A percentile compares a stretch with the other conserved stretches of the same genome.
Evolutionary conservation across 2,888 invertebrate genomes (phyloP).

Genomic region (Neoascia interrupta): DNA sequence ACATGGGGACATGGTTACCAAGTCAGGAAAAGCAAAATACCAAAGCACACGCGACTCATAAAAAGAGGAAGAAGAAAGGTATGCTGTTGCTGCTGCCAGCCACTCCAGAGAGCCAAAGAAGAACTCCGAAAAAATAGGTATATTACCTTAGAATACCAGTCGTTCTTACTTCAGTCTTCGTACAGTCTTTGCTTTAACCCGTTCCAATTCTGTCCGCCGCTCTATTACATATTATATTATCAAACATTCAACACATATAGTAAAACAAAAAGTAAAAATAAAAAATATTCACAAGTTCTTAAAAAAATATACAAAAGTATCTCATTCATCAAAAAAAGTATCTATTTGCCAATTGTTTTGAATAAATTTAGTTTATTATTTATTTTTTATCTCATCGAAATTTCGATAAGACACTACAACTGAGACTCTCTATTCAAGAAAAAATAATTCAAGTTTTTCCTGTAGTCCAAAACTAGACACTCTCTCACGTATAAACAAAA

Average conservation of each 20-base stretch:
- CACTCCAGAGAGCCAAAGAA: constrained; percentile 62
- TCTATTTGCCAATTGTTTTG: constrained; percentile 26
- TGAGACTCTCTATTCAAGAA: constrained; percentile 2
- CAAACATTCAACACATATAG: constrained; percentile 70
- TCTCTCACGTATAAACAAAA: constrained; percentile 15
- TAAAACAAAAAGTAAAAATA: constrained; percentile 47
- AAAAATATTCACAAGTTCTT: constrained; percentile 9
- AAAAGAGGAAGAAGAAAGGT: constrained; percentile 67
- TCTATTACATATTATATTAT: constrained; percentile 74
- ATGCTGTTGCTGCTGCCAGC: constrained; percentile 48
- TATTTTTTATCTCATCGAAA: constrained; percentile 14
- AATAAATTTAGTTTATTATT: constrained; percentile 2
- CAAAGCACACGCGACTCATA: constrained; percentile 58
- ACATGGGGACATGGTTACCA: constrained; percentile 35
- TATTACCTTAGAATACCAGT: constrained; percentile 80
- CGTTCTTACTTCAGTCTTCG: constrained; percentile 81
- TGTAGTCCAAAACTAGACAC: not conserved
- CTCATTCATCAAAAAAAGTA: constrained; percentile 10
- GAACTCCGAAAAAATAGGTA: constrained; percentile 79
- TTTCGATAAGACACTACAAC: constrained; percentile 30
- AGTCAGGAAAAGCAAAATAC: constrained; percentile 36
- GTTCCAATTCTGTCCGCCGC: constrained; percentile 81
- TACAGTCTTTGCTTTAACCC: constrained; percentile 81
- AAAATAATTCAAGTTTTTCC: constrained; percentile 17
- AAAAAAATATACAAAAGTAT: constrained; percentile 29